Evolutionary conservation across 2,888 invertebrate species (phyloP), one percentile per base, ranked within the genome.

Genomic region (Eristalis tenax): DNA sequence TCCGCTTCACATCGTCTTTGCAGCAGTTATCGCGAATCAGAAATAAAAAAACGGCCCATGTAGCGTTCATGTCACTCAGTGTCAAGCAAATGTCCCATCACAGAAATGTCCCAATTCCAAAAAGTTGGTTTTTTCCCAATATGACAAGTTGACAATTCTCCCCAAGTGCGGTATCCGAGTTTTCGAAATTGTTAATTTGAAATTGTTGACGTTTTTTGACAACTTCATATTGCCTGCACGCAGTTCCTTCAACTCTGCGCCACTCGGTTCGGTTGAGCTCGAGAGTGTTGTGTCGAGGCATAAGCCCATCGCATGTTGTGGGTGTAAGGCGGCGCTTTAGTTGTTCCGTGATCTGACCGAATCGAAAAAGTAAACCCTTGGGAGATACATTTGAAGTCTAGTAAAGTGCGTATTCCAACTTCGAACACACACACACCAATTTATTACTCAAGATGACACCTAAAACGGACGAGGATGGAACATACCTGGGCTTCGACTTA

Each of bases 401-500:
- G 50, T 8, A 0, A 8, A 18, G 18, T 50, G 8, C 18, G 18
- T 18, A 50, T 50, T 50, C 18, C 6, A 8, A 50, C 5, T 18
- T 50, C 43, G 5, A 43, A 23, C 32, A 13, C 10, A 26, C 26
- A 26, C 5, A 59, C 38, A 35, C n/a, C n/a, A 32, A 6, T 13
- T 38, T 38, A 13, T 38, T 38, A 38, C 32, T 35, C 6, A 87
- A 75, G 61, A 87, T 87, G 87, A 87, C 80, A 66, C 83, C 87
- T 18, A 90, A 90, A 56, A 74, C 59, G 6, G 85, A 50, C 18
- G 50, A 50, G 2, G 50, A 89, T 15, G 86, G 88, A 68, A 95
- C 95, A 89, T 97, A 96, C 94, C 94, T 97, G 90, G 97, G 97
- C 81, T 94, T 97, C 90, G 97, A 97, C 94, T 95, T 97, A 91